phyloP scores from a whole-genome alignment of 2,113 vertebrate genomes.

The Felis catus region DNA sequence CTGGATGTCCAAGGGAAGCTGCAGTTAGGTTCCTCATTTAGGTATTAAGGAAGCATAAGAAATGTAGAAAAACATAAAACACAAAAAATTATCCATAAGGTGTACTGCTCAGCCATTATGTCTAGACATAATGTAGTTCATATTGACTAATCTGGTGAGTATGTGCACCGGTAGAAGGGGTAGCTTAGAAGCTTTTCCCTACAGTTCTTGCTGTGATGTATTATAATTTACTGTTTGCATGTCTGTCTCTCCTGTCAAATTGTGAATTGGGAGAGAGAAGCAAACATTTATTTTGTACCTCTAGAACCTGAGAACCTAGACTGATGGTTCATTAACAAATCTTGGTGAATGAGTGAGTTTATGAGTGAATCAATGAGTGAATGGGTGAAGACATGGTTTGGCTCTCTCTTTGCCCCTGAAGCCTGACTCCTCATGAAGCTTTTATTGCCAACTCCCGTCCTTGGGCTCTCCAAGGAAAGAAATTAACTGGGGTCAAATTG shows the following conservation, averaged over 20 bases:
- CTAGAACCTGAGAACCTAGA: not conserved
- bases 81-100: too few species aligned
- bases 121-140: not conserved
- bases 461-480: not conserved
- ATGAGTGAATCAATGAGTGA: not conserved
- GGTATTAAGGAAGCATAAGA: not conserved
- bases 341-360: not conserved
- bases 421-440: not conserved
- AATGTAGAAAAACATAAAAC: not conserved
- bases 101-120: not conserved
- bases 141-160: too few species aligned
- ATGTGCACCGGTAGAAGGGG: accelerated
- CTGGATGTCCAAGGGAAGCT: not conserved
- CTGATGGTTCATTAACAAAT: not conserved
- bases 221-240: not conserved
- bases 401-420: not conserved
- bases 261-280: not conserved
- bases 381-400: not conserved
- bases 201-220: not conserved
- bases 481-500: not conserved
- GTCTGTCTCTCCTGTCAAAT: not conserved
- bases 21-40: not conserved
- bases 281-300: not conserved
- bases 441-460: not conserved
- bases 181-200: not conserved